Conservation (phyloP, 2,888 invertebrate species). For the Xestia ashworthii region DNA sequence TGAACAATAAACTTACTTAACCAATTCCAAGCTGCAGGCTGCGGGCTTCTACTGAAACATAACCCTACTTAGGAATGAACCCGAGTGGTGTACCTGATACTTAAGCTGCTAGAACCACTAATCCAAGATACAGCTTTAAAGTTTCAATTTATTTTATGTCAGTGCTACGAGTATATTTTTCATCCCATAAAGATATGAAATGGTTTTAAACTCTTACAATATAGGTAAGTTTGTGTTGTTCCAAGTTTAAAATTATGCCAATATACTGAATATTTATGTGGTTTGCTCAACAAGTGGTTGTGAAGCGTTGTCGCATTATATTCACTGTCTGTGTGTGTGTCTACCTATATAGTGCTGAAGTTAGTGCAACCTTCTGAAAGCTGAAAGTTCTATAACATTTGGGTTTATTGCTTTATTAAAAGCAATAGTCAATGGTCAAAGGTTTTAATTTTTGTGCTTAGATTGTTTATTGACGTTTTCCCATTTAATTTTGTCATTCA, state of each 20-base stretch:
- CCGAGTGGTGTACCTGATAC: not conserved
- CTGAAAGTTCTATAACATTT: not conserved
- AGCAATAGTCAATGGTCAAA: too few relatives aligned
- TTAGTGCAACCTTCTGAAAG: not conserved
- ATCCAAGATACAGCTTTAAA: not conserved
- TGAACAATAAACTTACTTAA: not conserved
- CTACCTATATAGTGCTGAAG: not conserved
- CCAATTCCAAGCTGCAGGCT: not conserved
- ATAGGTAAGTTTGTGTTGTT: not conserved
- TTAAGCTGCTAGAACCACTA: not conserved
- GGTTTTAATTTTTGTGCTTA: not conserved
- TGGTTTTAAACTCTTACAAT: not conserved
- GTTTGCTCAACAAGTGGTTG: slow-evolving; percentile 40
- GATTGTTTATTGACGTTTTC: not conserved
- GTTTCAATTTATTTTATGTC: not conserved
- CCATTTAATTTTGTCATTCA: not conserved
- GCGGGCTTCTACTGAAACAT: not conserved
- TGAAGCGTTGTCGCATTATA: not conserved
- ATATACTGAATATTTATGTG: slow-evolving; percentile 24
- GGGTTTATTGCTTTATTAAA: not conserved
- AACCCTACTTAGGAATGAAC: not conserved
- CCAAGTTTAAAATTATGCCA: slow-evolving; percentile 4
- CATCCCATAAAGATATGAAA: not conserved
- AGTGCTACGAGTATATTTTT: too few relatives aligned
- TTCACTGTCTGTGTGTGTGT: not conserved